Base-by-base conservation (phyloP, 1,140 invertebrate species). In the Lysiphlebus fabarum region DNA sequence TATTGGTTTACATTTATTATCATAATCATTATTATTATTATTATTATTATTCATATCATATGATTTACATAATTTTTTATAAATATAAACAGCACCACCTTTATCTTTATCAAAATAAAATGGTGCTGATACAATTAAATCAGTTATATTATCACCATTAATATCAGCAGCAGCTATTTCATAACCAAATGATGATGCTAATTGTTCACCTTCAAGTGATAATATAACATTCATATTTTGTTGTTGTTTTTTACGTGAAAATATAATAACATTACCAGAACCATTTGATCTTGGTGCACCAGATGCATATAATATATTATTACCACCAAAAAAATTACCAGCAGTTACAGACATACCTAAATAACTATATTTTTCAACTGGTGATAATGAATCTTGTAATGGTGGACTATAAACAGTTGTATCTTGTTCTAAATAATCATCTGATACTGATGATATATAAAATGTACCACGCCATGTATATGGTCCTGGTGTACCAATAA, bases 1-100 rank as follows among this genome's bases (percentile, higher is more conserved):
- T 11, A 63, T 65, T 14, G 75, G 73, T 55, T 70, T 71, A 58
- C 70, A 77, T 11, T 70, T 74, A 11, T 74, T 69, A 38, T 50
- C 58, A 34, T 71, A 59, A 8, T 65, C 68, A 6, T 57, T 54
- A 68, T 34, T 74, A 69, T 50, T 78, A 9, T 37, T 33, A 12
- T 51, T 36, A 2, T 33, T 51, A n/a, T n/a, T 36, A 7, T 51
- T 51, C n/a, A 37, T 36, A 12, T 36, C 49, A 11, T 38, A n/a
- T n/a, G 38, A 9, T 11, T 51, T 36, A 63, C 65, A 70, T 10
- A 81, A 65, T 64, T 70, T 92, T 88, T 69, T 91, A 70, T 93
- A 98, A 36, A 97, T 77, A 67, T 96, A 97, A 14, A 96, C 91
- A 5, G 94, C 92, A 36, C 95, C 95, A 41, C 93, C 95, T 45